Percentiles rank a stretch among this genome's conserved stretches.
phyloP scores from a whole-genome alignment of 1,140 invertebrate genomes.

The Pseudomyrmex flavicornis region DNA sequence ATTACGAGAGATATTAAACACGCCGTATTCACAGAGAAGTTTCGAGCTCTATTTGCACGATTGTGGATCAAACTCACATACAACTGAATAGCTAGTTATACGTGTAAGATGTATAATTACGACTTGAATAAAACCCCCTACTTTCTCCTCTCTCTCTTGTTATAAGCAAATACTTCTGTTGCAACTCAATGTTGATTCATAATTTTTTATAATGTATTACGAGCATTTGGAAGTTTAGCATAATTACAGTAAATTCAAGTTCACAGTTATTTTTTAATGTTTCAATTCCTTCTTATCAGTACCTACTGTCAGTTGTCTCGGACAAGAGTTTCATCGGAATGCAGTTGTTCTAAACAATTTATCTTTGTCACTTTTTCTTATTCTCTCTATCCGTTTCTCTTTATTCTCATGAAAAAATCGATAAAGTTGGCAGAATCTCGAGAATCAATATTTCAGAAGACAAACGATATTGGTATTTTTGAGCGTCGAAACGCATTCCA shows the following conservation, averaged over 20 bases:
- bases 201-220: background rate
- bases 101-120: background rate
- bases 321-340: conserved; percentile 17
- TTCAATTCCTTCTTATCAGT: conserved; percentile 39
- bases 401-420: conserved; percentile 24
- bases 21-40: background rate
- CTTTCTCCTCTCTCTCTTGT: too few species aligned
- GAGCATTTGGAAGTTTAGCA: background rate
- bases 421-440: background rate
- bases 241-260: background rate
- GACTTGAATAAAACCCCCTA: conserved; percentile 1
- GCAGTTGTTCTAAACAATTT: conserved; percentile 3
- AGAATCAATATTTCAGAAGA: background rate
- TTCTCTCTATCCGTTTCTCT: background rate
- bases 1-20: background rate
- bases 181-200: background rate
- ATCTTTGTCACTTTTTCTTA: conserved; percentile 17
- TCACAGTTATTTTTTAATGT: background rate
- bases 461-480: background rate
- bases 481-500: background rate
- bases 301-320: background rate
- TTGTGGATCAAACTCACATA: conserved; percentile 30
- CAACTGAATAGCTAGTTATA: conserved; percentile 39
- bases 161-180: background rate
- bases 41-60: conserved; percentile 6